Evolutionary conservation across 2,888 invertebrate species (phyloP), one percentile per base, ranked within the genome.

Genomic region (Subacronicta megacephala): DNA sequence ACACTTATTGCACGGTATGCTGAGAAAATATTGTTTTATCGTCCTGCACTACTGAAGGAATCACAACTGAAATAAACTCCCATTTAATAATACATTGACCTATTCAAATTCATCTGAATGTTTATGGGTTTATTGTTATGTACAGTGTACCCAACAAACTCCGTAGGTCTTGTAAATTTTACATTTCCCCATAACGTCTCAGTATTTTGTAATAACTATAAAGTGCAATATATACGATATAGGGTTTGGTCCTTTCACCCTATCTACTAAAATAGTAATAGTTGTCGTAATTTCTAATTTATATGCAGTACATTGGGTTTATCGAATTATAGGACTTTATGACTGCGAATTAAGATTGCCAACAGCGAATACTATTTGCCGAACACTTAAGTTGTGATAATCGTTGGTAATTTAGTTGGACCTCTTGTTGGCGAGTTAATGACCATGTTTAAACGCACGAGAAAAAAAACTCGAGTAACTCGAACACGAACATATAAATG

Each of bases 291-390:
- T 71, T 61, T 59, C 52, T 60, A 64, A 71, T 81, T 75, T 74
- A 68, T 74, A 74, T 77, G 59, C 73, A 66, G 62, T 61, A 47
- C 56, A 64, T 69, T 69, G 69, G 56, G 62, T 52, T 73, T 72
- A 72, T 70, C 67, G 66, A 75, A 78, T 72, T 58, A 55, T 65
- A 69, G 66, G 51, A 62, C 65, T 70, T 71, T 60, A 66, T 62
- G 52, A 47, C 46, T 43, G 23, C 20, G 47, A 58, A 60, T 43
- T 53, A 69, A 74, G 50, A 68, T 68, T 65, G 47, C 18, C 40
- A 46, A 59, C 42, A 63, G 49, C 47, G 18, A 55, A 44, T 55
- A 52, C 57, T 55, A 55, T 69, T 62, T 63, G 31, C 55, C 46
- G 60, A 63, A 65, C 66, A 72, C 62, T 58, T 54, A 68, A 51